A percentile compares a stretch with the other conserved stretches of the same genome.
Evolutionary conservation across 2,113 vertebrate species (phyloP).

Genomic region (Serranochromis macrocephalus): DNA sequence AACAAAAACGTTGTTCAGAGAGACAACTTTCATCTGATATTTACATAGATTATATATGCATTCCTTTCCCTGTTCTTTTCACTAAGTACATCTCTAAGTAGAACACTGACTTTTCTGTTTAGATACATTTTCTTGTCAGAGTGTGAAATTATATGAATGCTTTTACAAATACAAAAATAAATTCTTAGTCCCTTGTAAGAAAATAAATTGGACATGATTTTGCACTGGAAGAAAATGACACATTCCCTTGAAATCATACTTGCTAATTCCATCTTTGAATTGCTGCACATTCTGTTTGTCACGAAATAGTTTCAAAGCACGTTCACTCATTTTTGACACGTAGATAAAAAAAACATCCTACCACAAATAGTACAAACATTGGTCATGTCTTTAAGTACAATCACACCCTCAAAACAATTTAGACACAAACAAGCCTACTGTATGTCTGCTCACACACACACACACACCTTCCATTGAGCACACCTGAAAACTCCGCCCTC

Average conservation of each 20-base stretch:
- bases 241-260: not conserved
- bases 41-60: not conserved
- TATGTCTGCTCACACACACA: not conserved
- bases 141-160: not conserved
- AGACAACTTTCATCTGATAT: not conserved
- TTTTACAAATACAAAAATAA: not conserved
- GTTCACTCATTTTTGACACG: not conserved
- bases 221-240: not conserved
- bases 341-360: not conserved
- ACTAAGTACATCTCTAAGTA: not conserved
- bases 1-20: not conserved
- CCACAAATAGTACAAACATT: not conserved
- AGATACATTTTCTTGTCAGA: not conserved
- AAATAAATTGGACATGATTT: not conserved
- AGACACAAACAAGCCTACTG: not conserved
- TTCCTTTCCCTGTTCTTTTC: not conserved
- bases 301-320: not conserved
- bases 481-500: constrained; percentile 59
- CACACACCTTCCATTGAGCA: constrained; percentile 21
- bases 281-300: not conserved
- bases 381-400: not conserved
- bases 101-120: not conserved
- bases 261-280: not conserved
- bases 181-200: not conserved
- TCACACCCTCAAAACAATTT: not conserved